Evolutionary conservation across 2,888 invertebrate genomes (phyloP).

Genomic region (Leptinotarsa juncta): DNA sequence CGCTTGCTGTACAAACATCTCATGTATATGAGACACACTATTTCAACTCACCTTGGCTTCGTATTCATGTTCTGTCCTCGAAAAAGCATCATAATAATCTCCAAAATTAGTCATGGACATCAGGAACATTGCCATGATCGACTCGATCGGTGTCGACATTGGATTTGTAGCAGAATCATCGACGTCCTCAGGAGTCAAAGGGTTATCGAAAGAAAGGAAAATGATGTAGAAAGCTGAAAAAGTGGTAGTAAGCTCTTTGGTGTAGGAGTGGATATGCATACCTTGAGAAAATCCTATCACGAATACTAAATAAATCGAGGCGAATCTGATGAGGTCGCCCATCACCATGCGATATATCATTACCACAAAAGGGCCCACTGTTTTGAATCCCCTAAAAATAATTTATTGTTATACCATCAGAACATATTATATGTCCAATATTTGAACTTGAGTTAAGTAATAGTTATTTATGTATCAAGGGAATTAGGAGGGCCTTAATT

Average conservation of each 20-base stretch:
- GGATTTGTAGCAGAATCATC: constrained; percentile 87
- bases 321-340: constrained; percentile 95
- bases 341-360: constrained; percentile 99
- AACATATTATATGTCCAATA: no score
- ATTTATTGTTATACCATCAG: no score
- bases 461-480: no score
- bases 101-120: constrained; percentile 98
- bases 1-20: no score
- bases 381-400: constrained; percentile 89
- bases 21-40: background rate
- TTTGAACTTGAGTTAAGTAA: no score
- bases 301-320: constrained; percentile 96
- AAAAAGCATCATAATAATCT: constrained; percentile 92
- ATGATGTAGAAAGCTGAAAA: constrained; percentile 87
- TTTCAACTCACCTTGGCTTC: constrained; percentile 82
- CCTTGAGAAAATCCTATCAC: constrained; percentile 98
- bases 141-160: constrained; percentile 92
- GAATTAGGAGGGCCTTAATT: no score
- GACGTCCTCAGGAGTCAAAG: constrained; percentile 83
- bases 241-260: background rate
- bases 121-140: constrained; percentile 97
- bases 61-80: constrained; percentile 87
- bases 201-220: constrained; percentile 88
- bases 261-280: constrained; percentile 56
- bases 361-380: constrained; percentile 99